A percentile compares a stretch with the other conserved stretches of the same genome.
Evolutionary conservation across 2,113 vertebrate species (phyloP).

Genomic region (Caranx melampygus): DNA sequence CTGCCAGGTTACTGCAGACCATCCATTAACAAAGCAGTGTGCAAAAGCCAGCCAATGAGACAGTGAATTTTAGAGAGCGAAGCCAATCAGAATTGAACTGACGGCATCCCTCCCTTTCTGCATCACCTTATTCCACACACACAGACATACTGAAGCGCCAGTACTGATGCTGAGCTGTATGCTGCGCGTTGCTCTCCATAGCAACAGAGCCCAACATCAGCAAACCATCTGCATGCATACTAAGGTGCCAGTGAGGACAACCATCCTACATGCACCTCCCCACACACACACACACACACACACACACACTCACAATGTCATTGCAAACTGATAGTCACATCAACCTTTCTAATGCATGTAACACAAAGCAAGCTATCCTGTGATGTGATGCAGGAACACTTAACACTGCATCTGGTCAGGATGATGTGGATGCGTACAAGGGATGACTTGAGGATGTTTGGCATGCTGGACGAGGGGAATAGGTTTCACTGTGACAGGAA

Average conservation of each 20-base stretch:
- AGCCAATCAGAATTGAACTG: slow-evolving; percentile 65
- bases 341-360: background rate
- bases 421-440: slow-evolving; percentile 1
- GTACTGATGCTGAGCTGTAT: slow-evolving; percentile 61
- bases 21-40: slow-evolving; percentile 55
- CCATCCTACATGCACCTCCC: slow-evolving; percentile 8
- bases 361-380: background rate
- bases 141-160: slow-evolving; percentile 49
- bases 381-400: background rate
- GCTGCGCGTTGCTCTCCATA: slow-evolving; percentile 72
- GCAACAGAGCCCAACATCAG: slow-evolving; percentile 80
- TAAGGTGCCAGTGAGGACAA: slow-evolving; percentile 47
- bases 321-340: background rate
- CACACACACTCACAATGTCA: background rate
- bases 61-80: slow-evolving; percentile 14
- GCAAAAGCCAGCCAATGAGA: slow-evolving; percentile 63
- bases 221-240: slow-evolving; percentile 65
- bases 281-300: too few species aligned
- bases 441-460: slow-evolving; percentile 26
- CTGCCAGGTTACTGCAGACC: slow-evolving; percentile 76
- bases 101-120: slow-evolving; percentile 57
- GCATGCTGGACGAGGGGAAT: slow-evolving; percentile 32
- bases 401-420: slow-evolving; percentile 7
- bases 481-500: slow-evolving; percentile 73
- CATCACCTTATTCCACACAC: slow-evolving; percentile 54